phyloP scores from a whole-genome alignment of 2,797 vertebrate species.

The Labeo calbasu region DNA sequence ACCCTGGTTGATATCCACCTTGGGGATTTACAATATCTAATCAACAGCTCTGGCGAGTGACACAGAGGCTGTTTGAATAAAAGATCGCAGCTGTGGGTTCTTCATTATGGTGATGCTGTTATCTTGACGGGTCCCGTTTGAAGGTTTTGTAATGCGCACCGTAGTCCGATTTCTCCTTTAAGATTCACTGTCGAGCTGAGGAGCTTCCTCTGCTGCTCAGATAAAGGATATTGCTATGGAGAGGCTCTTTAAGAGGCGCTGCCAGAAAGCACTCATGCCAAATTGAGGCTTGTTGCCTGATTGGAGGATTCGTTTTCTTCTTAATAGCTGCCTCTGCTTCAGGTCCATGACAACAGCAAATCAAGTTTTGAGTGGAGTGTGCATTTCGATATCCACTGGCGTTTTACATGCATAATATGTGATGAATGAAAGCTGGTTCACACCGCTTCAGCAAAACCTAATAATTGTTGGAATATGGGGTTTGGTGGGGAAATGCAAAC shows the following conservation, averaged over 20 bases:
- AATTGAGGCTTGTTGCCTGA: constrained; percentile 38
- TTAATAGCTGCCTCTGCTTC: constrained; percentile 32
- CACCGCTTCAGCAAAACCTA: neutral
- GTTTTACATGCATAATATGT: constrained; percentile 17
- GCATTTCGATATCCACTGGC: constrained; percentile 12
- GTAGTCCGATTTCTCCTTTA: constrained; percentile 52
- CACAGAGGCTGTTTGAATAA: constrained; percentile 60
- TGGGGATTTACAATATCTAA: constrained; percentile 71
- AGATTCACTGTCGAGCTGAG: constrained; percentile 56
- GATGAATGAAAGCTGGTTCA: constrained; percentile 21
- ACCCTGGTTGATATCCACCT: constrained; percentile 67
- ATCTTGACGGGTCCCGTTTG: constrained; percentile 68
- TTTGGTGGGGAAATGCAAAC: neutral
- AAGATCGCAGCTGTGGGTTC: constrained; percentile 66
- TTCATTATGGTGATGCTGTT: constrained; percentile 56
- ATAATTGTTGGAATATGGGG: constrained; percentile 3
- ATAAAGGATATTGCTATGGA: constrained; percentile 64
- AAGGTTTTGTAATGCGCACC: constrained; percentile 65
- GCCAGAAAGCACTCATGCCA: constrained; percentile 46
- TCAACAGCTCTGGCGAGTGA: constrained; percentile 64
- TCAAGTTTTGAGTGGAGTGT: constrained; percentile 28
- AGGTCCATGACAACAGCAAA: constrained; percentile 28
- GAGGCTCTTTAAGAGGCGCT: constrained; percentile 54
- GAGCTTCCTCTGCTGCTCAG: constrained; percentile 56
- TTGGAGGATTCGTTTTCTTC: constrained; percentile 39